Conservation (phyloP, 2,888 invertebrate species). For the Lochmaea crataegi region DNA sequence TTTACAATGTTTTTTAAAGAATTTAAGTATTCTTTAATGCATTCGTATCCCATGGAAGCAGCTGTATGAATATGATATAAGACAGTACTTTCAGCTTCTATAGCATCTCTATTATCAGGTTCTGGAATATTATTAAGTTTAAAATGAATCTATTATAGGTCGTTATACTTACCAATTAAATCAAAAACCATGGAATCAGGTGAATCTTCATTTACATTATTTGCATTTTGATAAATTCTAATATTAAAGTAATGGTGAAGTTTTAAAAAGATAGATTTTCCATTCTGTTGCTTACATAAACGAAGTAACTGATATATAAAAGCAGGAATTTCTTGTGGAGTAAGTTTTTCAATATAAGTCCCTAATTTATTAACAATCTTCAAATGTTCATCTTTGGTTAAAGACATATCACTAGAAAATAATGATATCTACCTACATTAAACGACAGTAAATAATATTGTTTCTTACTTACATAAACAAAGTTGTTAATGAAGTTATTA, state of each 20-base stretch:
- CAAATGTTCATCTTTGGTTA: conserved; percentile 71
- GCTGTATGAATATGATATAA: conserved; percentile 70
- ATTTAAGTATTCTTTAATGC: conserved; percentile 65
- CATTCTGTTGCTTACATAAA: conserved; percentile 66
- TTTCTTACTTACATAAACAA: conserved; percentile 73
- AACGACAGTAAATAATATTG: neutral
- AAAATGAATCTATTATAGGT: neutral
- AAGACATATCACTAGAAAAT: conserved; percentile 68
- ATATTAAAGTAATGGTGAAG: conserved; percentile 61
- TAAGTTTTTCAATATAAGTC: conserved; percentile 69
- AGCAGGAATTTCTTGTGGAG: conserved; percentile 74
- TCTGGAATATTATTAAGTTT: conserved; percentile 57
- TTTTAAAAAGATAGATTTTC: conserved; percentile 57
- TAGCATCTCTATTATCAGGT: conserved; percentile 66
- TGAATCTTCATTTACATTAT: conserved; percentile 43
- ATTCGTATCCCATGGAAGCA: conserved; percentile 63
- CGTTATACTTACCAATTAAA: conserved; percentile 54
- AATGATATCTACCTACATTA: neutral
- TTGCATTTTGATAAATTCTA: conserved; percentile 56
- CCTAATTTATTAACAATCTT: conserved; percentile 74
- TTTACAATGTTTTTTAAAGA: conserved; percentile 67
- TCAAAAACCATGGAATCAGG: conserved; percentile 55
- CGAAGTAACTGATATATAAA: conserved; percentile 76
- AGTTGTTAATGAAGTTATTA: conserved; percentile 72
- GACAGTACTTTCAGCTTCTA: conserved; percentile 72